Evolutionary conservation across 2,113 vertebrate genomes (phyloP), one percentile per base, ranked within the genome.

Genomic region (Rissa tridactyla): DNA sequence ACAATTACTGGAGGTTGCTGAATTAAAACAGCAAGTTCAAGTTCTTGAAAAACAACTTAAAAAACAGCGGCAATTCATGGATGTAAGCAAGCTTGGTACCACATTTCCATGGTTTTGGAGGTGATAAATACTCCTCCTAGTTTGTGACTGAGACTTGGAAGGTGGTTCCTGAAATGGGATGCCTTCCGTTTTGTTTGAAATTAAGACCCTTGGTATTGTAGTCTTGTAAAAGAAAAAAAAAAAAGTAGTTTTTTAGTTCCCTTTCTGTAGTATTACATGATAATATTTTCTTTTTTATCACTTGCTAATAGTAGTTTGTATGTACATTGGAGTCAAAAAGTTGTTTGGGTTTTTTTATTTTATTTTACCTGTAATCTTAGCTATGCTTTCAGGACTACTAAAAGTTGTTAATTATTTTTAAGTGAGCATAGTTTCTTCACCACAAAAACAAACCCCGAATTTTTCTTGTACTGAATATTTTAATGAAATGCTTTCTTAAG

Each of bases 31-130:
- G 97, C 99, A 98, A 36, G 98, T 99, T 86, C 97, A 97, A 54
- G 98, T 99, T 36, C 98, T 99, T 44, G 99, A 99, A 95, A 99
- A 99, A 89, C 99, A 99, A 71, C 97, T 99, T 40, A 99, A 99
- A 94, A 98, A 98, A 26, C 98, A 99, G 91, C 97, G 99, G 2
- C 99, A 99, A 64, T 99, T 99, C 93, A 99, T 99, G 94, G 99
- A 99, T 52, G 99, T 99, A 87, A 98, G 98, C 22, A 47, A 72
- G 22, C 25, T 27, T 42, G 20, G 40, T 15, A 27, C 8, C 6
- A 2, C 7, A 1, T 25, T 81, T 38, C 44, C 19, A 4, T 54
- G 32, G 20, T 6, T 68, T 86, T 83, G 60, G 61, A 52, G 10
- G 34, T n/a, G 60, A 38, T 52, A 55, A 77, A 30, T 83, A 72